Percentiles rank a stretch among this genome's conserved stretches.
These are phyloP conservation scores for Spatulosminthurus flaviceps DNA, from an alignment of 2,888 invertebrate genomes.

Conservation along the genomic window DNA sequence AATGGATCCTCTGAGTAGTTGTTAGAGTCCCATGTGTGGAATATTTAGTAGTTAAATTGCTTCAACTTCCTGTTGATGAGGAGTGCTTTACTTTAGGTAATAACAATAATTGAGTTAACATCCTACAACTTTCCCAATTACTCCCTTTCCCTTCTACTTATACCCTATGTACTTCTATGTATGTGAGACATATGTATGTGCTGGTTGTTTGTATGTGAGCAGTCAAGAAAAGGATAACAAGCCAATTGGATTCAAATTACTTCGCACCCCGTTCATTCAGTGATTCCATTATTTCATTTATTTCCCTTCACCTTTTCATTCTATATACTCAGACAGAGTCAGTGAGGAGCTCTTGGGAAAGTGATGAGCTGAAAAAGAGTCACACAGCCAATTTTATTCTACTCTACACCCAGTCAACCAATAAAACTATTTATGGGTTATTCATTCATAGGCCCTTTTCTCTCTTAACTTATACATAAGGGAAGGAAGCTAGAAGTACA, in stretches of 20 bases:
- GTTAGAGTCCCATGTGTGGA: not conserved
- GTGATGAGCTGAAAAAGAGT: conserved; percentile 8
- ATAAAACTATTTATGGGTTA: conserved; percentile 3
- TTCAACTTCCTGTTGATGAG: not conserved
- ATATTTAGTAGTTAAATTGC: conserved; percentile 1
- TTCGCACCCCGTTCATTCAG: conserved; percentile 29
- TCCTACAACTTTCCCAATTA: conserved; percentile 5
- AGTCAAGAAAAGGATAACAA: conserved; percentile 13
- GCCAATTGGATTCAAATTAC: conserved; percentile 45
- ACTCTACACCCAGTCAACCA: conserved; percentile 38
- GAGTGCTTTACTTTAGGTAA: conserved; percentile 18
- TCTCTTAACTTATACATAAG: too few relatives aligned
- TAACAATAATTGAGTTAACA: conserved; percentile 14
- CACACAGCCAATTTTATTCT: conserved; percentile 38
- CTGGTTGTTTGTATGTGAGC: not conserved
- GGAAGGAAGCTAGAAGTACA: too few relatives aligned
- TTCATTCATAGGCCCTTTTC: too few relatives aligned
- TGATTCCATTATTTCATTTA: conserved; percentile 43
- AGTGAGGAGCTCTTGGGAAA: conserved; percentile 20
- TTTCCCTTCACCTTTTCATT: conserved; percentile 21
- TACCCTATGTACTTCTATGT: too few relatives aligned
- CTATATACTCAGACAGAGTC: too few relatives aligned
- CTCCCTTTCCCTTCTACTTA: not conserved
- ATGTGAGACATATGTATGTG: too few relatives aligned
- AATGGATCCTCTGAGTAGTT: not conserved